Evolutionary conservation across 2,113 vertebrate genomes (phyloP).

Genomic region (Eptesicus fuscus): DNA sequence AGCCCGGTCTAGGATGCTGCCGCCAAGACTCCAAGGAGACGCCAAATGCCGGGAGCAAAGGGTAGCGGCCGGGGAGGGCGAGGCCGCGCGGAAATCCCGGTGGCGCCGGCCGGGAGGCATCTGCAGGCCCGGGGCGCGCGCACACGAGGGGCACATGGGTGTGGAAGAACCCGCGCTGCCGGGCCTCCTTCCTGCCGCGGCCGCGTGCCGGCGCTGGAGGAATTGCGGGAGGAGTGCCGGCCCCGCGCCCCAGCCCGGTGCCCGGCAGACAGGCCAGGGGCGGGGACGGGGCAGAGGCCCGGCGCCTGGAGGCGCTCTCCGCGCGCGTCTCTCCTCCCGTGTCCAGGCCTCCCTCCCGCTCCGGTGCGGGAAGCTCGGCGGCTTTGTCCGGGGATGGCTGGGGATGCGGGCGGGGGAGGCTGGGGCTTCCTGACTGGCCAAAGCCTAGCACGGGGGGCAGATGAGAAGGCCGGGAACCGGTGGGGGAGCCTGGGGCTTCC

Average conservation of each 20-base stretch:
- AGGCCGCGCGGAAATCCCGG: slow-evolving; percentile 40
- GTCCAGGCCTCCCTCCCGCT: background rate
- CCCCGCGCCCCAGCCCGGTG: background rate
- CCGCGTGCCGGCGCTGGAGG: background rate
- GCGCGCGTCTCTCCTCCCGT: background rate
- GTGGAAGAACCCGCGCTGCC: slow-evolving; percentile 14
- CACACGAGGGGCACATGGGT: slow-evolving; percentile 64
- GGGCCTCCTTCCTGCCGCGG: slow-evolving; percentile 14
- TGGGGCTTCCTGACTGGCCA: background rate
- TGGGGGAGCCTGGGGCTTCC: background rate
- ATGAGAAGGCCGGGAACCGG: background rate
- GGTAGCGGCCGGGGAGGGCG: background rate
- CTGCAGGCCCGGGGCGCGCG: slow-evolving; percentile 58
- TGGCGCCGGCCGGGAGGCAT: slow-evolving; percentile 28
- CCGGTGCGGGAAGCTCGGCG: background rate
- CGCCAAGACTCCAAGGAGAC: background rate
- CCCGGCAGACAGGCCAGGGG: background rate
- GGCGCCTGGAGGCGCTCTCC: slow-evolving; percentile 42
- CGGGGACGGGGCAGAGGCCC: background rate
- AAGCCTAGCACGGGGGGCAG: background rate
- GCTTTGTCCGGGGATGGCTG: slow-evolving; percentile 51
- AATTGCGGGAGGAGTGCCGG: background rate
- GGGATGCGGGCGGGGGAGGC: background rate
- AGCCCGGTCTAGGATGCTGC: background rate
- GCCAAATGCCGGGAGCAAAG: background rate